These are phyloP conservation scores for Drosophila mojavensis DNA, from an alignment of 1,140 invertebrate genomes.

Conservation along the genomic window DNA sequence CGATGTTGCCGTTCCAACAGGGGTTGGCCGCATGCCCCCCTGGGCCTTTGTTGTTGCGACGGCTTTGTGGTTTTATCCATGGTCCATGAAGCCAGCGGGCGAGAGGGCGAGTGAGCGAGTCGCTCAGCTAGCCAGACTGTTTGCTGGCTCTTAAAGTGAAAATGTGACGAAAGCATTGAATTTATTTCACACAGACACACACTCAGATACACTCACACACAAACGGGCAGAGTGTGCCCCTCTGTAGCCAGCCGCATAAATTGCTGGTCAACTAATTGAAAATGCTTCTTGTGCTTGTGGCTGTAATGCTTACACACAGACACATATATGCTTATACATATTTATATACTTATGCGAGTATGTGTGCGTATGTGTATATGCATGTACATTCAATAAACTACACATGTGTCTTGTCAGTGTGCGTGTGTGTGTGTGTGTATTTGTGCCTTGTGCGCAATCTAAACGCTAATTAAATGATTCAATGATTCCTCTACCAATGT, in stretches of 20 bases:
- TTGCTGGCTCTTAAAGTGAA: slow-evolving; percentile 52
- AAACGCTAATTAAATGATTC: slow-evolving; percentile 83
- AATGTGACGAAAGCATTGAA: slow-evolving; percentile 72
- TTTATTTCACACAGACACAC: slow-evolving; percentile 54
- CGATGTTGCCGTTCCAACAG: neutral
- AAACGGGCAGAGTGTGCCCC: neutral
- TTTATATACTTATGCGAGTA: neutral
- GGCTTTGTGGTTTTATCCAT: slow-evolving; percentile 70
- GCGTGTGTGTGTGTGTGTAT: slow-evolving; percentile 32
- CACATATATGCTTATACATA: slow-evolving; percentile 12
- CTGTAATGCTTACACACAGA: slow-evolving; percentile 33
- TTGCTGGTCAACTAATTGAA: slow-evolving; percentile 78
- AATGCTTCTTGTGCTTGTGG: slow-evolving; percentile 65
- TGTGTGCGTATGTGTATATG: slow-evolving; percentile 3
- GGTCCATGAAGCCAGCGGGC: slow-evolving; percentile 32
- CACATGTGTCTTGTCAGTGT: slow-evolving; percentile 6
- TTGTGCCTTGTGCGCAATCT: slow-evolving; percentile 57
- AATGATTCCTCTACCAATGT: slow-evolving; percentile 64
- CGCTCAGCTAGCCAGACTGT: slow-evolving; percentile 2
- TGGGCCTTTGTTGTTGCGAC: slow-evolving; percentile 65
- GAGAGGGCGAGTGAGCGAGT: neutral
- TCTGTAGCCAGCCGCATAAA: slow-evolving; percentile 63
- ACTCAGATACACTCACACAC: neutral
- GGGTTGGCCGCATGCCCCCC: slow-evolving; percentile 29
- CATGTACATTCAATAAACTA: slow-evolving; percentile 62